Evolutionary conservation across 2,113 vertebrate species (phyloP).

Genomic region (Pseudolaguvia tuberculata): DNA sequence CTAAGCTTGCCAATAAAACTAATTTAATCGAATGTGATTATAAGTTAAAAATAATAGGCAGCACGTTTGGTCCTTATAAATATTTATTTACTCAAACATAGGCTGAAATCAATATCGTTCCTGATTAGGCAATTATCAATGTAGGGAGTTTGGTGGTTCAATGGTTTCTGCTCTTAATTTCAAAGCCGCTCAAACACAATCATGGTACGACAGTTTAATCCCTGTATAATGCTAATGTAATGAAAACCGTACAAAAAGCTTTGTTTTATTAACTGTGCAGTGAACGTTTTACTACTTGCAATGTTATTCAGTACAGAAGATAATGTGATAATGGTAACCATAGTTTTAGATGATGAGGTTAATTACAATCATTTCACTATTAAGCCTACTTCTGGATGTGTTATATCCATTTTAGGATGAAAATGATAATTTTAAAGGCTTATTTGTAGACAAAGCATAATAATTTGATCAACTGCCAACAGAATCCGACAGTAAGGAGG

Average conservation of each 20-base stretch:
- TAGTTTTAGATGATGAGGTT: background rate
- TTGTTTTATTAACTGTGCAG: background rate
- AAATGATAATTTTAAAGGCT: background rate
- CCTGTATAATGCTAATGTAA: background rate
- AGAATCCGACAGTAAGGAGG: background rate
- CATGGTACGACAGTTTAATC: background rate
- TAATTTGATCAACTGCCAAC: background rate
- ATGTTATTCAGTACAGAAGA: background rate
- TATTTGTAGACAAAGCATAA: background rate
- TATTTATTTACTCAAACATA: conserved; percentile 4
- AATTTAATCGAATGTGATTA: background rate
- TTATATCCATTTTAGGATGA: background rate
- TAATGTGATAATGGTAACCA: background rate
- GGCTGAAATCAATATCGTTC: background rate
- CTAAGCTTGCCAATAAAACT: background rate
- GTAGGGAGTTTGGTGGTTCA: background rate
- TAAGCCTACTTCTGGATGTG: background rate
- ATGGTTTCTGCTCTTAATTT: background rate
- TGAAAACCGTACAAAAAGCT: background rate
- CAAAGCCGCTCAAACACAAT: background rate
- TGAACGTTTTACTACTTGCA: background rate
- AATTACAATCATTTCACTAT: background rate
- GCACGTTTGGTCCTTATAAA: background rate
- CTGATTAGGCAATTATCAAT: background rate
- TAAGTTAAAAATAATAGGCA: background rate